These are phyloP conservation scores for Halisarca cf. caerulea DNA, from an alignment of 37 sponge, comb jelly and placozoan species.

Conservation along the genomic window DNA sequence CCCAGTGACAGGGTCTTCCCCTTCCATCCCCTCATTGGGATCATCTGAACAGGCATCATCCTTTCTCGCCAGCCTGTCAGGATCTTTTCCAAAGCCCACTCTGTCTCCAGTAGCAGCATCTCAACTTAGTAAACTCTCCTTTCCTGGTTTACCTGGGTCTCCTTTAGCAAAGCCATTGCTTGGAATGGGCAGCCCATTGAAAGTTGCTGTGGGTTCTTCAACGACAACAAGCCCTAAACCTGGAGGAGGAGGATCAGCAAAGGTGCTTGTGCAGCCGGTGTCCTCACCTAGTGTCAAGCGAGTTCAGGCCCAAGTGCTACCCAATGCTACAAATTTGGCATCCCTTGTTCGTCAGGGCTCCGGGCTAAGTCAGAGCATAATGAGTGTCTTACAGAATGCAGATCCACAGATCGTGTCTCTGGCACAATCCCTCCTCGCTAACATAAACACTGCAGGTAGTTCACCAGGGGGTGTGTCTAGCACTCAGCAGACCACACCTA, in stretches of 20 bases:
- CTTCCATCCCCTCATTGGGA: too few species aligned
- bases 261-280: slow-evolving; percentile 21
- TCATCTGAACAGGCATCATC: not conserved
- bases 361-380: not conserved
- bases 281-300: slow-evolving; percentile 23
- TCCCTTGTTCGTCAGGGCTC: not conserved
- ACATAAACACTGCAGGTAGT: not conserved
- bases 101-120: not conserved
- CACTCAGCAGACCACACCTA: too few species aligned
- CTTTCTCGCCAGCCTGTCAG: not conserved
- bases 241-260: slow-evolving; percentile 11
- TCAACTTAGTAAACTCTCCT: not conserved
- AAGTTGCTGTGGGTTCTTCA: not conserved
- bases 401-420: not conserved
- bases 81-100: not conserved
- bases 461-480: too few species aligned
- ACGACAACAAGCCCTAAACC: slow-evolving; percentile 9
- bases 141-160: not conserved
- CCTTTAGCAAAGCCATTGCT: slow-evolving; percentile 8
- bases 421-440: slow-evolving; percentile 5
- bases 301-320: slow-evolving; percentile 17
- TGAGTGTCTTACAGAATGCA: not conserved
- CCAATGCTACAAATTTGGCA: not conserved
- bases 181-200: not conserved
- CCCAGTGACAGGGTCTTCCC: too few species aligned